A percentile compares a stretch with the other conserved stretches of the same genome.
Evolutionary conservation across 1,140 invertebrate species (phyloP).

Genomic region (Drosophila bifasciata): DNA sequence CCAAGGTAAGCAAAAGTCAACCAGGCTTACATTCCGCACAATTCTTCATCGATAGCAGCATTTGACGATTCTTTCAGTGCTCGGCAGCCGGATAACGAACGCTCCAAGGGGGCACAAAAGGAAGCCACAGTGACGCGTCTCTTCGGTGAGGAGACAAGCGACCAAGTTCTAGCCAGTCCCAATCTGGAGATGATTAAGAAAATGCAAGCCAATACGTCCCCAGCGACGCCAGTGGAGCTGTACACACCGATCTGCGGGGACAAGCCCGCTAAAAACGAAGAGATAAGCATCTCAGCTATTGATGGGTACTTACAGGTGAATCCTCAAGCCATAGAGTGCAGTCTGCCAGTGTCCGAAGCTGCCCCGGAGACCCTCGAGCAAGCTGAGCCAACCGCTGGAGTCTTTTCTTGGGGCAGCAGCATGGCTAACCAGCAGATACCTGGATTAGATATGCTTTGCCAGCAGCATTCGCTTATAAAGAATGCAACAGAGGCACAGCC

Average conservation of each 20-base stretch:
- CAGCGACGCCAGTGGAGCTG: not conserved
- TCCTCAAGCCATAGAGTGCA: too few relatives aligned
- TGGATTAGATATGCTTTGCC: not conserved
- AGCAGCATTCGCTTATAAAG: not conserved
- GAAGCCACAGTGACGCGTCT: constrained; percentile 1
- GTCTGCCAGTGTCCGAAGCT: too few relatives aligned
- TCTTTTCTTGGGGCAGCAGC: not conserved
- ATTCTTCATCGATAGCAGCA: constrained; percentile 11
- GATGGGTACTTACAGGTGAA: not conserved
- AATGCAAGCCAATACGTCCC: not conserved
- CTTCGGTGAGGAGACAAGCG: constrained; percentile 9
- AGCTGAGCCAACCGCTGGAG: not conserved
- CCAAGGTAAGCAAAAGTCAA: constrained; percentile 30
- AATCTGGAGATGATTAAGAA: not conserved
- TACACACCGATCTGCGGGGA: not conserved
- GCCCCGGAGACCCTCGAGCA: not conserved
- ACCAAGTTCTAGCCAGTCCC: not conserved
- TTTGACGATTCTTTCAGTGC: constrained; percentile 22
- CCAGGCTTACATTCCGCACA: not conserved
- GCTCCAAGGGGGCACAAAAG: not conserved
- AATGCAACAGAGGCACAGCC: not conserved
- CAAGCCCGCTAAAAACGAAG: not conserved
- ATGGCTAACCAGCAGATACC: not conserved
- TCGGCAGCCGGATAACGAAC: too few relatives aligned
- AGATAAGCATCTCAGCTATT: not conserved